These are phyloP conservation scores for Acanthisitta chloris DNA, from an alignment of 2,113 vertebrate species.

Conservation along the genomic window DNA sequence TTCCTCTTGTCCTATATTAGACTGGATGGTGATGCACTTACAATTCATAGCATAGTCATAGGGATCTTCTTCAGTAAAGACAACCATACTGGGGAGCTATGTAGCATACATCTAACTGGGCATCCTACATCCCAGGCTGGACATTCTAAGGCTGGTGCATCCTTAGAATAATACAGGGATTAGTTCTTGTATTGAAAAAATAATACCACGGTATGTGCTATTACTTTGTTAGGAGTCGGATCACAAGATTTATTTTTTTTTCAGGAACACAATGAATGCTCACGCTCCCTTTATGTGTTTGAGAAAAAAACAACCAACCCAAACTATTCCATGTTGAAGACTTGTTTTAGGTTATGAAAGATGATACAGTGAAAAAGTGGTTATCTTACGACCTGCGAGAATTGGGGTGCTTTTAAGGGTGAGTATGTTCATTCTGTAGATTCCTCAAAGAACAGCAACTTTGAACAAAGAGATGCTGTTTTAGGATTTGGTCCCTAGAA, in stretches of 20 bases:
- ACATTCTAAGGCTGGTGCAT: background rate
- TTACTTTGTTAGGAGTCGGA: background rate
- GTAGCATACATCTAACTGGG: background rate
- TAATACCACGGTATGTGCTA: background rate
- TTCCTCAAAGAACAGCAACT: background rate
- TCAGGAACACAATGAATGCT: background rate
- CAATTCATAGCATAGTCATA: background rate
- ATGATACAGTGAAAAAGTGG: background rate
- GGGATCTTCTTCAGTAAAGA: background rate
- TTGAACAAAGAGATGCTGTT: background rate
- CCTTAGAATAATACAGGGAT: background rate
- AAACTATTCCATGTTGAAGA: background rate
- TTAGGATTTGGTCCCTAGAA: background rate
- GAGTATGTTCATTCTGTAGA: background rate
- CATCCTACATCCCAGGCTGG: background rate
- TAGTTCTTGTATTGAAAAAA: background rate
- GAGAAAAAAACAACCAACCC: background rate
- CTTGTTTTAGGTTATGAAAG: background rate
- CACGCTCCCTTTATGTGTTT: background rate
- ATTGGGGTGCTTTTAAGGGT: background rate
- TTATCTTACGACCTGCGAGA: background rate
- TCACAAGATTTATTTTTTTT: background rate
- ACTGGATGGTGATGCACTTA: background rate
- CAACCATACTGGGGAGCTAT: background rate
- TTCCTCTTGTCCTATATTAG: background rate